A percentile compares a stretch with the other conserved stretches of the same genome.
phyloP scores from a whole-genome alignment of 1,140 invertebrate genomes.

The Drosophila yakuba region DNA sequence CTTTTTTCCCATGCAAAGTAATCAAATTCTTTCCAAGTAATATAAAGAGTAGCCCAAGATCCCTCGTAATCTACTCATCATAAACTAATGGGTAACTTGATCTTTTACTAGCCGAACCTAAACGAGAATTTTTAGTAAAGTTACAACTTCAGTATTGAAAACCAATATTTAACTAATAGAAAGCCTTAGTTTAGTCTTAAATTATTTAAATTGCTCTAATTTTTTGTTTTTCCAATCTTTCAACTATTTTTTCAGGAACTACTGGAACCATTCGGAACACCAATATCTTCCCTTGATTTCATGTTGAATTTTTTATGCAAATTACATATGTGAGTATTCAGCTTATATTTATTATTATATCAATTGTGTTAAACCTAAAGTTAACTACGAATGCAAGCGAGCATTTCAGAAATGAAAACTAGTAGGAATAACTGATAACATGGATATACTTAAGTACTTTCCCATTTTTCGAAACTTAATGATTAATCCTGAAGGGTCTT shows the following conservation, averaged over 20 bases:
- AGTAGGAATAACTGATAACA: not conserved
- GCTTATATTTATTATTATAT: not conserved
- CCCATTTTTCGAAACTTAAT: too few relatives aligned
- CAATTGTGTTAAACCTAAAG: not conserved
- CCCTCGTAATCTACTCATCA: too few relatives aligned
- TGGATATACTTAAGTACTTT: not conserved
- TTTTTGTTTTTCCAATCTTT: not conserved
- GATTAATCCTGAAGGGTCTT: too few relatives aligned
- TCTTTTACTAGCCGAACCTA: too few relatives aligned
- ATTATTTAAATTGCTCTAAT: too few relatives aligned
- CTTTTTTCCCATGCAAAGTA: too few relatives aligned
- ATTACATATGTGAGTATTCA: conserved; percentile 62
- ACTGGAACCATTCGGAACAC: conserved; percentile 41
- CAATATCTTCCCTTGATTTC: conserved; percentile 37
- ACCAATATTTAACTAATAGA: too few relatives aligned
- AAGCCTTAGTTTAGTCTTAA: not conserved
- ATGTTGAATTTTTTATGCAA: conserved; percentile 53
- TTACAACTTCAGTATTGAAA: too few relatives aligned
- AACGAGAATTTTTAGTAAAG: not conserved
- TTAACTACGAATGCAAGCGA: not conserved
- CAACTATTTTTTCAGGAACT: conserved; percentile 30
- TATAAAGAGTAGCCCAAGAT: too few relatives aligned
- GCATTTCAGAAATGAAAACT: too few relatives aligned
- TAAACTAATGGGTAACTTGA: too few relatives aligned
- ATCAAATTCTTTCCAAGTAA: too few relatives aligned